phyloP scores from a whole-genome alignment of 2,888 invertebrate species.

The Drosophila borealis region DNA sequence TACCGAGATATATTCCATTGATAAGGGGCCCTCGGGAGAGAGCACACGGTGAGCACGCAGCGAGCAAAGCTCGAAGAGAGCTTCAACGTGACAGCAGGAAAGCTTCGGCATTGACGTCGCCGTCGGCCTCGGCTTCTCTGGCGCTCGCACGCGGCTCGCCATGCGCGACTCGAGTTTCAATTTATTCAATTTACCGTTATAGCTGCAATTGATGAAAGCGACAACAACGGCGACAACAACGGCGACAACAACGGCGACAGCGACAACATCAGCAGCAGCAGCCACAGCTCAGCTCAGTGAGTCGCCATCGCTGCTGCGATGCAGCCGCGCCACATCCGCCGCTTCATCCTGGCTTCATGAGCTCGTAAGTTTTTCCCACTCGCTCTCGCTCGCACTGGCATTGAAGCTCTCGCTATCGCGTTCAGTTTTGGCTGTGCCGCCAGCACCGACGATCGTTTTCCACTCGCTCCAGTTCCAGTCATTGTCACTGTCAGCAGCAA shows the following conservation, averaged over 20 bases:
- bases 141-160: slow-evolving; percentile 23
- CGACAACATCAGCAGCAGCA: slow-evolving; percentile 19
- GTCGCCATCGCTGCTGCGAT: slow-evolving; percentile 46
- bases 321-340: slow-evolving; percentile 59
- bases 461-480: slow-evolving; percentile 31
- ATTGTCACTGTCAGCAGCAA: slow-evolving; percentile 10
- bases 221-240: slow-evolving; percentile 24
- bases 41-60: slow-evolving; percentile 22
- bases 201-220: slow-evolving; percentile 69
- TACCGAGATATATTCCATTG: slow-evolving; percentile 73
- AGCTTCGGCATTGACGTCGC: slow-evolving; percentile 41
- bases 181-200: slow-evolving; percentile 81
- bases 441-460: slow-evolving; percentile 48
- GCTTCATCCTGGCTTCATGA: slow-evolving; percentile 73
- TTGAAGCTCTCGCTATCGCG: slow-evolving; percentile 17
- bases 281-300: slow-evolving; percentile 34
- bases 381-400: background rate
- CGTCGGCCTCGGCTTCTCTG: slow-evolving; percentile 3
- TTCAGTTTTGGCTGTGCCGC: slow-evolving; percentile 62
- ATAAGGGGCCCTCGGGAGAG: slow-evolving; percentile 58
- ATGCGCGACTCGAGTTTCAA: slow-evolving; percentile 63
- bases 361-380: slow-evolving; percentile 54
- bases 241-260: slow-evolving; percentile 9
- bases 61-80: slow-evolving; percentile 73
- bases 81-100: slow-evolving; percentile 54